A percentile compares a stretch with the other conserved stretches of the same genome.
These are phyloP conservation scores for Steinernema khuongi DNA, from an alignment of 1,140 invertebrate genomes.

Conservation along the genomic window DNA sequence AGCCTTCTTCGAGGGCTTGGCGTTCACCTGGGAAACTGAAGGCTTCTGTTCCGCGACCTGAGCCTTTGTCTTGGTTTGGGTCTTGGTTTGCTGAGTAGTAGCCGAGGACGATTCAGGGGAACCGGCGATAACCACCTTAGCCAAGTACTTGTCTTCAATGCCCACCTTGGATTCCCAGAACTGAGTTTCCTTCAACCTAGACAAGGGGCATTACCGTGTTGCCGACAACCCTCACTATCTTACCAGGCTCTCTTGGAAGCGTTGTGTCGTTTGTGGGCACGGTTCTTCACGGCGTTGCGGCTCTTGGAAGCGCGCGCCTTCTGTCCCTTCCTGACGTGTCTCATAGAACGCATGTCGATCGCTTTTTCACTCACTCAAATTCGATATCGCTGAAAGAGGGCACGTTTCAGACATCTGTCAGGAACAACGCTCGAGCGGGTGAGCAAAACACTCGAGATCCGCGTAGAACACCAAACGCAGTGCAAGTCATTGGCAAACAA, in stretches of 20 bases:
- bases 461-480: not conserved
- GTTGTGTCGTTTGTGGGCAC: not conserved
- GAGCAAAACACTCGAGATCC: not conserved
- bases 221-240: not conserved
- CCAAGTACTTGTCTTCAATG: not conserved
- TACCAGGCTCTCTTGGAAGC: not conserved
- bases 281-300: not conserved
- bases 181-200: not conserved
- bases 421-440: not conserved
- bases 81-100: not conserved
- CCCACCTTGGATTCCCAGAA: not conserved
- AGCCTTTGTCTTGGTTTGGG: not conserved
- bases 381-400: not conserved
- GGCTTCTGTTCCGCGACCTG: not conserved
- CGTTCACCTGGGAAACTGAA: not conserved
- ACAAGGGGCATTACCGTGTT: not conserved
- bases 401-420: not conserved
- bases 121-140: not conserved
- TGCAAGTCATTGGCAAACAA: not conserved
- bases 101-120: not conserved
- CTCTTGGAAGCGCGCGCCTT: not conserved
- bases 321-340: not conserved
- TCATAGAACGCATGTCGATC: slow-evolving; percentile 2
- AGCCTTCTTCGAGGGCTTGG: not conserved
- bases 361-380: not conserved